Evolutionary conservation across 2,113 vertebrate genomes (phyloP).

Genomic region (Nothobranchius furzeri): DNA sequence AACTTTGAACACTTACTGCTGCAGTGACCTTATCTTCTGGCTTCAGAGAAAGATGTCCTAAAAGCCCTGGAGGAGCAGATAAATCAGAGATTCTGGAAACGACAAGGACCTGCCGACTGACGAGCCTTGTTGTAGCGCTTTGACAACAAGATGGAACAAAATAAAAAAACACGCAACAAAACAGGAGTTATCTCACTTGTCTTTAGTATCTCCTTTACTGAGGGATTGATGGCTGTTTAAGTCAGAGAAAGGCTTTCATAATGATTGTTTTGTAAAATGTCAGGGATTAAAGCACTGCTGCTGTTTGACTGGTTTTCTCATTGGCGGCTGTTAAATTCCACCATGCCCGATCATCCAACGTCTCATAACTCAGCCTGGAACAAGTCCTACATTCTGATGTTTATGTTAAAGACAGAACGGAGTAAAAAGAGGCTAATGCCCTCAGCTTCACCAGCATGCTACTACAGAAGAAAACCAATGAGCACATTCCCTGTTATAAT

Average conservation of each 20-base stretch:
- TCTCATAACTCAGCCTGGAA: no score
- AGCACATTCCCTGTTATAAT: not conserved
- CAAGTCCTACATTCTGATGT: no score
- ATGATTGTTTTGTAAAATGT: slow-evolving; percentile 41
- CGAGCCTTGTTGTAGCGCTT: slow-evolving; percentile 35
- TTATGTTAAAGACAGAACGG: no score
- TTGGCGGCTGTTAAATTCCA: no score
- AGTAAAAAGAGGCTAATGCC: no score
- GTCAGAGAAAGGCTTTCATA: slow-evolving; percentile 45
- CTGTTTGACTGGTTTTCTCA: no score
- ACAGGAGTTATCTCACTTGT: slow-evolving; percentile 66
- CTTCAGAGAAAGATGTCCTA: slow-evolving; percentile 33
- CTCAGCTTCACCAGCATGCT: not conserved
- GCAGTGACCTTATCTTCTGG: slow-evolving; percentile 56
- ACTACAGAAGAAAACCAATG: not conserved
- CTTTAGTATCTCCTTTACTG: slow-evolving; percentile 56
- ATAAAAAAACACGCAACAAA: slow-evolving; percentile 14
- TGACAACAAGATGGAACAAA: slow-evolving; percentile 57
- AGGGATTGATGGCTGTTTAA: slow-evolving; percentile 29
- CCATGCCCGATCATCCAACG: no score
- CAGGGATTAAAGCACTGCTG: not conserved
- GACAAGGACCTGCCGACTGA: slow-evolving; percentile 37
- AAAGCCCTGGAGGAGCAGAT: slow-evolving; percentile 41
- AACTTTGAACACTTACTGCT: slow-evolving; percentile 19
- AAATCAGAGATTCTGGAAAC: slow-evolving; percentile 46